Base-by-base conservation (phyloP, 92 coral and sea anemone genomes). In the Porites rus region DNA sequence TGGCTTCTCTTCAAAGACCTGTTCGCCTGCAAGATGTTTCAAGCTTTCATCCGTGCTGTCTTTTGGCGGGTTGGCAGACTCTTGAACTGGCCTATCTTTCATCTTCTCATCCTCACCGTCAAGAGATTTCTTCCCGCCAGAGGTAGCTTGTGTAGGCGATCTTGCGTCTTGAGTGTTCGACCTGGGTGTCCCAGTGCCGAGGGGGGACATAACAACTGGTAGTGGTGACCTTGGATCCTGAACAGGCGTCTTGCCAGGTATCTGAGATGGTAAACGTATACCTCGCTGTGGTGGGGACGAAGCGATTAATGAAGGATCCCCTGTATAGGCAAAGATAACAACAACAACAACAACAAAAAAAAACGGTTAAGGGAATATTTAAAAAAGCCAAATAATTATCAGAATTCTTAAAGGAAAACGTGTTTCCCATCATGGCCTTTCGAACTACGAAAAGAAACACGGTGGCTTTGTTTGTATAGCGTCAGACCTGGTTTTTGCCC, bases 171-270 rank as follows among this genome's bases (percentile, higher is more conserved):
- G 10, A 6, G 22, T 63, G 3, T 4, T 7, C 9, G 69, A 63
- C 31, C 81, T 17, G 7, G 38, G 10, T n/a, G 61, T 56, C 13
- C 17, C 14, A 8, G 61, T 56, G 61, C 6, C 81, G 1, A 52
- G 16, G 16, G 62, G 21, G 12, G 76, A 9, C 8, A 18, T 22
- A 28, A 4, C 3, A 51, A 4, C 28, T 46, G 67, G 59, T 70
- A 69, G 6, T 13, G 81, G 85, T n/a, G 85, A 52, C 77, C 1
- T 4, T 21, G 85, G 66, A 69, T 80, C 60, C 19, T 80, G 84
- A 25, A 80, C 84, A 67, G 84, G 85, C 28, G n/a, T 69, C 56
- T 70, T 81, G 51, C 53, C 77, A 58, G 86, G 43, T 7, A 1
- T 13, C 13, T 76, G 61, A 18, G 38, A 28, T 2, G 20, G 31